These are phyloP conservation scores for Morpho helenor DNA, from an alignment of 2,888 invertebrate species.

Conservation along the genomic window DNA sequence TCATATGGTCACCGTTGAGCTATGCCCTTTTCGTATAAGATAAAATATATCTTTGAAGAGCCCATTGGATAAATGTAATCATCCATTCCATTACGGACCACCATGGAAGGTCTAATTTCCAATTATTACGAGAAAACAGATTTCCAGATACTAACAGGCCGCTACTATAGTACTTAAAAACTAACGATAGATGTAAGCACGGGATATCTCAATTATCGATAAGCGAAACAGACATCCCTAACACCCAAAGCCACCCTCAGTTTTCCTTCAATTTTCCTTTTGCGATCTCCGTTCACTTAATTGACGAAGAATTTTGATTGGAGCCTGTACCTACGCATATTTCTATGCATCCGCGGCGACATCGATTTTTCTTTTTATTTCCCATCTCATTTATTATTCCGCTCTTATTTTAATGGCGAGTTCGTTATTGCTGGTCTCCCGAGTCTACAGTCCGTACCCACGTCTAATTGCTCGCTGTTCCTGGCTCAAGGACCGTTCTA, in stretches of 20 bases:
- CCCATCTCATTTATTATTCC: constrained; percentile 68
- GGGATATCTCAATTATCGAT: no score
- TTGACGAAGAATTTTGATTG: constrained; percentile 79
- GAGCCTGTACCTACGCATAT: constrained; percentile 59
- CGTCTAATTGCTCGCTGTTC: constrained; percentile 60
- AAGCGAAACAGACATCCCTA: constrained; percentile 32
- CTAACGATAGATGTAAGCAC: neutral
- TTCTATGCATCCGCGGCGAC: constrained; percentile 70
- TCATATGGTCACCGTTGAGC: no score
- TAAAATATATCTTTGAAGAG: no score
- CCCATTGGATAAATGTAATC: no score
- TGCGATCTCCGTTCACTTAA: constrained; percentile 75
- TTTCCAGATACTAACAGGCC: no score
- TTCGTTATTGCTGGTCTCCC: constrained; percentile 64
- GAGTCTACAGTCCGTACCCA: constrained; percentile 53
- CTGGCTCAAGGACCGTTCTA: constrained; percentile 42
- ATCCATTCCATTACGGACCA: no score
- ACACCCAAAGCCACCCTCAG: constrained; percentile 61
- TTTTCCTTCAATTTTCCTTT: constrained; percentile 77
- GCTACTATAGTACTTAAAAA: no score
- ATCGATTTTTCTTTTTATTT: constrained; percentile 46
- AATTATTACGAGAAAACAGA: no score
- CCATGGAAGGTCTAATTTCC: no score
- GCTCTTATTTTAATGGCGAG: constrained; percentile 75
- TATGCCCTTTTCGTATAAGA: no score